Conservation (phyloP, 2,113 vertebrate genomes). For the Megatriorchis doriae region DNA sequence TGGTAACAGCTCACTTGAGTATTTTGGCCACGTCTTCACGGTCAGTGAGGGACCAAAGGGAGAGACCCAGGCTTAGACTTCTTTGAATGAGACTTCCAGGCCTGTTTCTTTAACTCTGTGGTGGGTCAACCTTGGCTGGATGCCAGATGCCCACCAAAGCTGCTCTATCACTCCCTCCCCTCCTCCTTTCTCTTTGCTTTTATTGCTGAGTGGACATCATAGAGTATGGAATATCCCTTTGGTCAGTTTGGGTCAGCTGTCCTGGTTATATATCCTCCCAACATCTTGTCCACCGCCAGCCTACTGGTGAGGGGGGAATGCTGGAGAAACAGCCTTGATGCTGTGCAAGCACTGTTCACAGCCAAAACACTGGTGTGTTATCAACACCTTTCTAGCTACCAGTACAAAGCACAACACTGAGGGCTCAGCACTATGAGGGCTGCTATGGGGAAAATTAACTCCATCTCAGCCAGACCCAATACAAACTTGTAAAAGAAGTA, state of each 20-base stretch:
- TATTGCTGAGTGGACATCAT: neutral
- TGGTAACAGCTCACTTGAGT: neutral
- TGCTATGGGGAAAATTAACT: neutral
- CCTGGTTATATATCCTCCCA: neutral
- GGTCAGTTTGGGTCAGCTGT: neutral
- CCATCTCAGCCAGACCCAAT: neutral
- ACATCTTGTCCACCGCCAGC: neutral
- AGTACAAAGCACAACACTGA: neutral
- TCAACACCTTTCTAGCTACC: neutral
- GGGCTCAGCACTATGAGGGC: too few relatives aligned
- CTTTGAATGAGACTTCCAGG: neutral
- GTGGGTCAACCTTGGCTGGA: neutral
- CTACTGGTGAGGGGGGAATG: neutral
- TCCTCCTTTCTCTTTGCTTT: neutral
- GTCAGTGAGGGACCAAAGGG: neutral
- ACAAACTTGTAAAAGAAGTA: neutral
- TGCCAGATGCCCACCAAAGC: neutral
- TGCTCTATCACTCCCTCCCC: too few relatives aligned
- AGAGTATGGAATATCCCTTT: neutral
- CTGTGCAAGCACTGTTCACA: neutral
- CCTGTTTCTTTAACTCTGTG: neutral
- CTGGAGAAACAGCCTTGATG: neutral
- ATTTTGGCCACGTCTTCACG: neutral
- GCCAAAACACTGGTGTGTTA: neutral
- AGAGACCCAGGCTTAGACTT: neutral